Conservation (phyloP, 2,888 invertebrate species). For the Chironomus riparius region DNA sequence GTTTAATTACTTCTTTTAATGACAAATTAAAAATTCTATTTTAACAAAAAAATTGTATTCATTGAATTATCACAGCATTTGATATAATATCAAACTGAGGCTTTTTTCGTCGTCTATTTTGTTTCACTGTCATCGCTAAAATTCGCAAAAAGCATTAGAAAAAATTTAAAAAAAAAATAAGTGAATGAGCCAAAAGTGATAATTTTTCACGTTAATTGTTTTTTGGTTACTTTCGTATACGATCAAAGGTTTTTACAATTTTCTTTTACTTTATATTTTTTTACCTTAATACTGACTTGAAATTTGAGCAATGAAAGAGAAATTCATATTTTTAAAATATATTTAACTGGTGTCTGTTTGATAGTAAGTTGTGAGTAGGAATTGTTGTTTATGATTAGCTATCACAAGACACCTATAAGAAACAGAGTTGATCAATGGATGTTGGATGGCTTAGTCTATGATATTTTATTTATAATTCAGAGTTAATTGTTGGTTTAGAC, state of each 20-base stretch:
- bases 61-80: not conserved
- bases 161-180: not conserved
- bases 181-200: not conserved
- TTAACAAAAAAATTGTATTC: not conserved
- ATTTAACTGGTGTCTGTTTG: too few species aligned
- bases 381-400: too few species aligned
- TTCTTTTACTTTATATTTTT: not conserved
- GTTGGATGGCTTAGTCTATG: too few species aligned
- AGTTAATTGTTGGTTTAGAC: too few species aligned
- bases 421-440: too few species aligned
- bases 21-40: not conserved
- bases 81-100: not conserved
- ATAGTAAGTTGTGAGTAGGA: too few species aligned
- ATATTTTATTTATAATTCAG: too few species aligned
- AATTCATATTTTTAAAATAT: not conserved
- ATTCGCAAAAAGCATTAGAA: not conserved
- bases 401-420: too few species aligned
- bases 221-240: not conserved
- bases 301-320: constrained; percentile 4
- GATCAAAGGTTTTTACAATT: not conserved
- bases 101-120: not conserved
- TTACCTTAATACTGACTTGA: constrained; percentile 3
- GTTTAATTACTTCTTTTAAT: too few species aligned
- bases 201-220: not conserved
- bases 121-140: not conserved